These are phyloP conservation scores for Leptopilina drosophilae DNA, from an alignment of 2,888 invertebrate genomes.

Conservation along the genomic window DNA sequence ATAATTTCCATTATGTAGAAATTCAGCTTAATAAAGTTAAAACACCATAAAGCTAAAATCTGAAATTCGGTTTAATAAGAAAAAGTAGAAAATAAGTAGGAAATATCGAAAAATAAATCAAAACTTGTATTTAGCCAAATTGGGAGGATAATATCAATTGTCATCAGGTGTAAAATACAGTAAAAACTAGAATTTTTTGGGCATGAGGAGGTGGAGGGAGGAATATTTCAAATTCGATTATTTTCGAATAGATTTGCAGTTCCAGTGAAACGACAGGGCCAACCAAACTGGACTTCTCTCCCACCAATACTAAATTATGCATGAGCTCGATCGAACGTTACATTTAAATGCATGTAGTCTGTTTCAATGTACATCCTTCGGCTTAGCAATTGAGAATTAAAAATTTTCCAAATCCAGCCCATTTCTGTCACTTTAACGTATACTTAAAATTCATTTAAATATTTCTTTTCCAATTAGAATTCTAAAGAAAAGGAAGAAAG, in stretches of 20 bases:
- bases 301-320: slow-evolving; percentile 28
- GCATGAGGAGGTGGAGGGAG: neutral
- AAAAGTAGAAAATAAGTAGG: too few species aligned
- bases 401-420: neutral
- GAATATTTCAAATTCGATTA: slow-evolving; percentile 16
- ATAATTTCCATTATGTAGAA: too few species aligned
- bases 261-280: slow-evolving; percentile 5
- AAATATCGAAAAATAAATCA: too few species aligned
- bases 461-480: neutral
- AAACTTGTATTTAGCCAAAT: too few species aligned
- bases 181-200: too few species aligned
- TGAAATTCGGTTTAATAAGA: too few species aligned
- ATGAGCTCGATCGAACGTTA: slow-evolving; percentile 37
- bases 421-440: neutral
- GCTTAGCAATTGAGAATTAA: slow-evolving; percentile 16
- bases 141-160: too few species aligned
- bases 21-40: too few species aligned
- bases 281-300: slow-evolving; percentile 18
- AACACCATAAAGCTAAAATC: too few species aligned
- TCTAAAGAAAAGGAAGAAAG: too few species aligned
- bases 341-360: slow-evolving; percentile 38
- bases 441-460: neutral
- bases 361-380: slow-evolving; percentile 35
- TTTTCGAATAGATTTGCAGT: neutral
- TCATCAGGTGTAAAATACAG: too few species aligned